Conservation (phyloP, 2,797 vertebrate species). For the Sebastes ruberrimus region DNA sequence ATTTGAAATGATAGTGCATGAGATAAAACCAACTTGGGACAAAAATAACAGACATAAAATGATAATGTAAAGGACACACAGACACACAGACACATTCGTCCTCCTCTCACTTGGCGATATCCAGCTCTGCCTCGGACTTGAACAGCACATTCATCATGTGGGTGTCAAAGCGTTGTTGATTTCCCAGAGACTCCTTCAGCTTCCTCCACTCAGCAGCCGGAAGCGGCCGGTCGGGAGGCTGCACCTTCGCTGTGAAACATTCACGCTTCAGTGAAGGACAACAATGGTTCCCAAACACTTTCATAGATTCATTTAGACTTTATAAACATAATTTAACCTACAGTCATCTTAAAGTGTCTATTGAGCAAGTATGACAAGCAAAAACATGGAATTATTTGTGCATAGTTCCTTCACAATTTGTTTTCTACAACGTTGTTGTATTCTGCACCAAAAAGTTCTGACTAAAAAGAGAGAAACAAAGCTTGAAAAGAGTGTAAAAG, state of each 20-base stretch:
- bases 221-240: constrained; percentile 81
- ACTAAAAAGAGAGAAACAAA: not conserved
- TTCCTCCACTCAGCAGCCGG: constrained; percentile 85
- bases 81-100: not conserved
- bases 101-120: constrained; percentile 85
- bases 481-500: not conserved
- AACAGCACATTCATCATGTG: constrained; percentile 81
- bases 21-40: not conserved
- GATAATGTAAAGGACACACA: not conserved
- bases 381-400: not conserved
- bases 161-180: constrained; percentile 78
- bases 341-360: not conserved
- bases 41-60: not conserved
- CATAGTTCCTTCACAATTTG: not conserved
- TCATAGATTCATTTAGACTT: not conserved
- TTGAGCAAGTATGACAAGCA: not conserved
- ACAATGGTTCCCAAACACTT: not conserved
- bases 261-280: not conserved
- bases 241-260: constrained; percentile 39
- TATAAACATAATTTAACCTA: not conserved
- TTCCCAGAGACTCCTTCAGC: constrained; percentile 72
- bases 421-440: not conserved
- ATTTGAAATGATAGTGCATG: not conserved
- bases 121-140: constrained; percentile 66
- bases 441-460: not conserved